A percentile compares a stretch with the other conserved stretches of the same genome.
Conservation (phyloP, 1,140 invertebrate genomes). For the Melitaea cinxia region DNA sequence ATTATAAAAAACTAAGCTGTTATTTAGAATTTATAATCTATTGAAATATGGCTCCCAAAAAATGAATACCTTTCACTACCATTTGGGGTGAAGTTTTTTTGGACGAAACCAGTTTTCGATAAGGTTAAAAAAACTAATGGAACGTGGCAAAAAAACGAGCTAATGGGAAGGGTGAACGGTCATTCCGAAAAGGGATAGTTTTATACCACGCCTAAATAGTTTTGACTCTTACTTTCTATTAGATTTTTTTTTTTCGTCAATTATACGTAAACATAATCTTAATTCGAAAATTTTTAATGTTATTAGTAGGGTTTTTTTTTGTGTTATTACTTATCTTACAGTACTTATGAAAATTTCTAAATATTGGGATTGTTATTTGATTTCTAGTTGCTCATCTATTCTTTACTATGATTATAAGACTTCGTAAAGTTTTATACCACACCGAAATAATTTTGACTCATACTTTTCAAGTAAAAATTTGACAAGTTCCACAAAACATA, state of each 20-base stretch:
- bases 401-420: too few species aligned
- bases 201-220: background rate
- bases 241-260: too few species aligned
- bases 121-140: conserved; percentile 11
- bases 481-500: too few species aligned
- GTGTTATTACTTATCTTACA: too few species aligned
- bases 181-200: conserved; percentile 1
- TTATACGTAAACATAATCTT: background rate
- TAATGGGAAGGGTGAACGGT: background rate
- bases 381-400: too few species aligned
- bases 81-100: conserved; percentile 12
- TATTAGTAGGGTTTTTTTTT: too few species aligned
- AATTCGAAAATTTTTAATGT: too few species aligned
- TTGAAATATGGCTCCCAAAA: conserved; percentile 8
- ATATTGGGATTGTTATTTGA: too few species aligned
- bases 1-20: background rate
- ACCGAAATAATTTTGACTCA: background rate
- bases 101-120: conserved; percentile 11
- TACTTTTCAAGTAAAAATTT: too few species aligned
- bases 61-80: conserved; percentile 8
- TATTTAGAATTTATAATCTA: background rate
- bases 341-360: too few species aligned
- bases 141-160: background rate
- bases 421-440: background rate
- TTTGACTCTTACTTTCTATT: conserved; percentile 3